Base-by-base conservation (phyloP, 2,888 invertebrate species). In the Scaptomyza caliginosa region DNA sequence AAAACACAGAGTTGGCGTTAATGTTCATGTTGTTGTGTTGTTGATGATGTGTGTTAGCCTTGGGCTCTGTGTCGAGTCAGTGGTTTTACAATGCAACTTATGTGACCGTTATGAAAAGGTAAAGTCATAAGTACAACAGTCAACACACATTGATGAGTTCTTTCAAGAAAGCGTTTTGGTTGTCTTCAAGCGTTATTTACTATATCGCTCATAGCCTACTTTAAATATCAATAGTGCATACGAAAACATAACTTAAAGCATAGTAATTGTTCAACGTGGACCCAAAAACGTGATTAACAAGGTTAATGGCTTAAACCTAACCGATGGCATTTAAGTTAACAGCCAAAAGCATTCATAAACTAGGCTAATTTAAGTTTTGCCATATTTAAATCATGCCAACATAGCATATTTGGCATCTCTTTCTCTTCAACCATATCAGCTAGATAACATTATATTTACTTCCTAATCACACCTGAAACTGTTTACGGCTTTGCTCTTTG, bases 101-200 rank as follows among this genome's bases (percentile, higher is more conserved):
- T 64, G 65, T 46, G 69, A 73, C 87, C 85, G 87, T 86, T 86
- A 81, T 60, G 62, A 59, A 60, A 34, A 65, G 55, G 36, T 66
- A 36, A 36, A 32, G 56, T 13, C 68, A 52, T 73, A 70, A 55
- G 55, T 55, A 68, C 19, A 8, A 17, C 45, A n/a, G n/a, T 45
- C 43, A 17, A 28, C 17, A 17, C 26, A n/a, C 7, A n/a, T 48
- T 59, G 59, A 28, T 43, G 48, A 79, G 70, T 84, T 80, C 85
- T 81, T 58, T 24, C 49, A 57, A 57, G 51, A 39, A 28, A 56
- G 67, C 57, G 51, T 55, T 70, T 26, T 2, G 1, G 55, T 28
- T 46, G 45, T 23, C 45, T 32, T 13, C 13, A 32, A 32, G 13
- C 32, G 13, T 32, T 13, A 6, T 32, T 32, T 32, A 13, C 32